Percentiles rank a stretch among this genome's conserved stretches.
Evolutionary conservation across 2,797 vertebrate genomes (phyloP).

Genomic region (Myotis vivesi): DNA sequence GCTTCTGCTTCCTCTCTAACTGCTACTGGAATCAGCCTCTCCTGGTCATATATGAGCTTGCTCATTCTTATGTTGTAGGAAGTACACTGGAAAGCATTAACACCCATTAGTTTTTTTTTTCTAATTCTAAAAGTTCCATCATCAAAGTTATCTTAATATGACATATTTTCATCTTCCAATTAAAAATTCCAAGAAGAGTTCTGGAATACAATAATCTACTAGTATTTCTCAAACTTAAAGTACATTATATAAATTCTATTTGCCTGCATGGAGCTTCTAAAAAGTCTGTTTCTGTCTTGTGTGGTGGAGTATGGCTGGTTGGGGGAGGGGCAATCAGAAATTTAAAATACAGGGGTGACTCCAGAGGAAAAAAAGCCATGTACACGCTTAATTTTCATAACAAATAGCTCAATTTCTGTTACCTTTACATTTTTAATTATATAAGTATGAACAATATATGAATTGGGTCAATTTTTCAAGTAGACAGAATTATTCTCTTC

Average conservation of each 20-base stretch:
- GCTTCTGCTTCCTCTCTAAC: not conserved
- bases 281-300: not conserved
- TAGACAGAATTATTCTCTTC: not conserved
- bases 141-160: not conserved
- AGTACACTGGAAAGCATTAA: not conserved
- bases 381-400: not conserved
- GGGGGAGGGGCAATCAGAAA: not conserved
- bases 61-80: not conserved
- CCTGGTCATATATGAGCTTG: not conserved
- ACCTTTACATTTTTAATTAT: not conserved
- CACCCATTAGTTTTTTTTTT: not conserved
- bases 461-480: not conserved
- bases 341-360: not conserved
- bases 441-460: not conserved
- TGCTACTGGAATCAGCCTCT: not conserved
- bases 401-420: not conserved
- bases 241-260: not conserved
- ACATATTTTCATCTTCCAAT: slow-evolving; percentile 15
- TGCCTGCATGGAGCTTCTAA: not conserved
- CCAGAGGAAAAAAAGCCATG: not conserved
- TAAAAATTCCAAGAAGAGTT: slow-evolving; percentile 20
- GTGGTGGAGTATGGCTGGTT: not conserved
- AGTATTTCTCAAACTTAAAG: not conserved
- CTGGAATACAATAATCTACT: not conserved
- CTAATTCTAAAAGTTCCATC: not conserved